A percentile compares a stretch with the other conserved stretches of the same genome.
These are phyloP conservation scores for Erebia aethiops DNA, from an alignment of 2,888 invertebrate species.

Conservation along the genomic window DNA sequence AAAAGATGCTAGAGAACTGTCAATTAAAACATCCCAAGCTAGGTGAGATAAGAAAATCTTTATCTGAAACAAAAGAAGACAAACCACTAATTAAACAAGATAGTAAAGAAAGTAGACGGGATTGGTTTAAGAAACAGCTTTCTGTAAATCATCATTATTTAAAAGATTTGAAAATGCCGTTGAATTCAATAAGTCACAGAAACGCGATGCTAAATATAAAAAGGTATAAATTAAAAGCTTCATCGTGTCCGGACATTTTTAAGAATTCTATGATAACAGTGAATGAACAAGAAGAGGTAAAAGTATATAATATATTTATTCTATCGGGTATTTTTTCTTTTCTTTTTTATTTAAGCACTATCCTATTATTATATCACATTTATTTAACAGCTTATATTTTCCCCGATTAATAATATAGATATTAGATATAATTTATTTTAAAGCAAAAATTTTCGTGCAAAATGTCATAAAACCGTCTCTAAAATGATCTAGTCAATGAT, in stretches of 20 bases:
- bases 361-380: too few species aligned
- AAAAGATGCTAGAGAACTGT: slow-evolving; percentile 53
- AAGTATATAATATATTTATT: too few species aligned
- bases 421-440: too few species aligned
- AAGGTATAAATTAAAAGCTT: slow-evolving; percentile 91
- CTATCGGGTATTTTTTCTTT: too few species aligned
- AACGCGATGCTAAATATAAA: slow-evolving; percentile 93
- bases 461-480: neutral
- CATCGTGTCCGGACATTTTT: slow-evolving; percentile 96
- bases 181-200: slow-evolving; percentile 93
- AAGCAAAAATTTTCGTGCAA: too few species aligned
- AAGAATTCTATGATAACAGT: slow-evolving; percentile 94
- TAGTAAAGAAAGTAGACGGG: slow-evolving; percentile 69
- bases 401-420: too few species aligned
- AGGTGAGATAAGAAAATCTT: slow-evolving; percentile 53
- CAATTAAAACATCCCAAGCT: slow-evolving; percentile 57
- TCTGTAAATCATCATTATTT: slow-evolving; percentile 87
- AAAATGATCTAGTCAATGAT: too few species aligned
- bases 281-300: slow-evolving; percentile 90
- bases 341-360: too few species aligned
- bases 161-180: slow-evolving; percentile 87
- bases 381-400: too few species aligned
- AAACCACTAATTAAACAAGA: slow-evolving; percentile 70
- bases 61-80: slow-evolving; percentile 61
- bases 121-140: slow-evolving; percentile 76